phyloP scores from a whole-genome alignment of 2,797 vertebrate species.

The Poeciliopsis presidionis region DNA sequence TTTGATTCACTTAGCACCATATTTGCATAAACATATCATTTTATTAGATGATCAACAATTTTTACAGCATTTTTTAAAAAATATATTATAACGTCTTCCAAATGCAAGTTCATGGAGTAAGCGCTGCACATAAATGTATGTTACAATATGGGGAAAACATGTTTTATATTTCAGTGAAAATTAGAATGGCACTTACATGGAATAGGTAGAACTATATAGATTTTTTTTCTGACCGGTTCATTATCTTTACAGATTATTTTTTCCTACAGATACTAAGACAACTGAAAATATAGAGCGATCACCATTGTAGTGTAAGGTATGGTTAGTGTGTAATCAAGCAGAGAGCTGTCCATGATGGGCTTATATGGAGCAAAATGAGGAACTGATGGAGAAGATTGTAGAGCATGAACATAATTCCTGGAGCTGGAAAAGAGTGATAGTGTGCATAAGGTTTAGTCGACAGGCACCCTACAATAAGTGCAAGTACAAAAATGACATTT shows the following conservation, averaged over 20 bases:
- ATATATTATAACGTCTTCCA: neutral
- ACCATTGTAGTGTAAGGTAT: conserved; percentile 7
- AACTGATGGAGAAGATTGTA: conserved; percentile 46
- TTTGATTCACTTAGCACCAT: neutral
- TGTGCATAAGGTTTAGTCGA: conserved; percentile 32
- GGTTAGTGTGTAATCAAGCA: conserved; percentile 38
- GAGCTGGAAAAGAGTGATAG: conserved; percentile 33
- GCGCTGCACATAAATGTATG: conserved; percentile 2
- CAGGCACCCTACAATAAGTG: conserved; percentile 38
- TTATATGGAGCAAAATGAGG: conserved; percentile 35
- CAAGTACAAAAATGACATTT: conserved; percentile 38
- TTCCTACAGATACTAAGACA: conserved; percentile 9
- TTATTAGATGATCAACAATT: neutral
- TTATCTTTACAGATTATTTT: conserved; percentile 3
- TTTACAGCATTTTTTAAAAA: neutral
- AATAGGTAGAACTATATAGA: conserved; percentile 12
- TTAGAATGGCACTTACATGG: neutral
- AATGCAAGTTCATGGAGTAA: conserved; percentile 6
- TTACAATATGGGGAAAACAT: neutral
- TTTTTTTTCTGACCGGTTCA: conserved; percentile 2
- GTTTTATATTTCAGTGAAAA: neutral
- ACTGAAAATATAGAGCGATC: conserved; percentile 19
- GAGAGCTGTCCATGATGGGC: conserved; percentile 30
- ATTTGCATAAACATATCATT: neutral
- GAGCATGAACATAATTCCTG: conserved; percentile 42